Base-by-base conservation (phyloP, 1,140 invertebrate species). In the Micrasema minimum region DNA sequence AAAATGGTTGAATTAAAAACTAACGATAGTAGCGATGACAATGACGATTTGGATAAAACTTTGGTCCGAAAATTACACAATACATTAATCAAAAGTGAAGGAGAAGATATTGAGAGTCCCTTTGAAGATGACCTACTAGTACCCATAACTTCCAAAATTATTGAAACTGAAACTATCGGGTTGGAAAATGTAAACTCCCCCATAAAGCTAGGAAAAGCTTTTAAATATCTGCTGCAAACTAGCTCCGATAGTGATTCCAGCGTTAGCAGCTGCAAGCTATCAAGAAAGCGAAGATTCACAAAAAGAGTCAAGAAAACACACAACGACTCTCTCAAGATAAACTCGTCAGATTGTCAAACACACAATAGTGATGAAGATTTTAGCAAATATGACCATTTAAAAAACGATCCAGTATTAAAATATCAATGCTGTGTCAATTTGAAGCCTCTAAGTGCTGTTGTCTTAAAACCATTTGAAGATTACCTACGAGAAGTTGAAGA, bases 241-340 rank as follows among this genome's bases (percentile, higher is more conserved):
- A 69, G 41, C 22, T 62, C 67, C 18, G 31, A 50, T 11, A 69
- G 57, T 38, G 67, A 61, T 22, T 22, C 18, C 9, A 46, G 22
- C 14, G n/a, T 12, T 18, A 48, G 2, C 12, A 20, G 18, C 31
- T 16, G 59, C 11, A 11, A 59, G 11, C 9, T 14, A 38, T 31
- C 14, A 45, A 62, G 18, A 45, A 69, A 37, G 26, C 59, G 59
- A 23, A 61, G 16, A 45, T 46, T 26, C 22, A 62, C 38, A 1
- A 62, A 62, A 26, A 43, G 59, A n/a, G 20, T 14, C 3, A 62
- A 62, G 16, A 62, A 41, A 38, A 38, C 14, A 18, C 14, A 59
- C 5, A 53, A 4, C 16, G 11, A 14, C 38, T 59, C 55, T 18
- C n/a, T 37, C 4, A 16, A 59, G 35, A 31, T 2, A 9, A 45